Evolutionary conservation across 2,113 vertebrate genomes (phyloP).

Genomic region (Oceanites oceanicus): DNA sequence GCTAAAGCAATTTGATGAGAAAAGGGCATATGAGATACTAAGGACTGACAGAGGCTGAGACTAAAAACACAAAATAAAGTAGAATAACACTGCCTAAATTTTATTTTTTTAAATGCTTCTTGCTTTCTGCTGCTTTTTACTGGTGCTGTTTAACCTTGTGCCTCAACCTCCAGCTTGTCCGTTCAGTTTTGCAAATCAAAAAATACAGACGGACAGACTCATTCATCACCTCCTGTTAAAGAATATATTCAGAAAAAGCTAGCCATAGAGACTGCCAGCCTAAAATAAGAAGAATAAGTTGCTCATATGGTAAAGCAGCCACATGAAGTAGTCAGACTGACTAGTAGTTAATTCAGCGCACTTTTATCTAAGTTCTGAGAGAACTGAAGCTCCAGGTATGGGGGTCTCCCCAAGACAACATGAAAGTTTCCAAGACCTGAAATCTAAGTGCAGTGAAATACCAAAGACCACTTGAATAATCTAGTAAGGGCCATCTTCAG

Average conservation of each 20-base stretch:
- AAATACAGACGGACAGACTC: not conserved
- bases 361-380: not conserved
- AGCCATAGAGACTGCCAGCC: not conserved
- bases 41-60: not conserved
- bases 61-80: not conserved
- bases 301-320: not conserved
- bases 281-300: not conserved
- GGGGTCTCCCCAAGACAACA: not conserved
- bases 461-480: not conserved
- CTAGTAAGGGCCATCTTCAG: not conserved
- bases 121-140: not conserved
- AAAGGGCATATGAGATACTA: not conserved
- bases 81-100: fast-evolving
- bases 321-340: not conserved
- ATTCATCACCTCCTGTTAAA: not conserved
- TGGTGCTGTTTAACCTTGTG: not conserved
- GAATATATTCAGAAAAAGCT: not conserved
- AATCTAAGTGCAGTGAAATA: not conserved
- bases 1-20: not conserved
- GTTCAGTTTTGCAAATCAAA: not conserved
- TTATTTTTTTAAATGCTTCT: not conserved
- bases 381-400: not conserved
- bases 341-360: not conserved
- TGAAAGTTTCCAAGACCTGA: not conserved
- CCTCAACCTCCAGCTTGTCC: not conserved